Base-by-base conservation (phyloP, 2,113 vertebrate species). In the Engystomops pustulosus region DNA sequence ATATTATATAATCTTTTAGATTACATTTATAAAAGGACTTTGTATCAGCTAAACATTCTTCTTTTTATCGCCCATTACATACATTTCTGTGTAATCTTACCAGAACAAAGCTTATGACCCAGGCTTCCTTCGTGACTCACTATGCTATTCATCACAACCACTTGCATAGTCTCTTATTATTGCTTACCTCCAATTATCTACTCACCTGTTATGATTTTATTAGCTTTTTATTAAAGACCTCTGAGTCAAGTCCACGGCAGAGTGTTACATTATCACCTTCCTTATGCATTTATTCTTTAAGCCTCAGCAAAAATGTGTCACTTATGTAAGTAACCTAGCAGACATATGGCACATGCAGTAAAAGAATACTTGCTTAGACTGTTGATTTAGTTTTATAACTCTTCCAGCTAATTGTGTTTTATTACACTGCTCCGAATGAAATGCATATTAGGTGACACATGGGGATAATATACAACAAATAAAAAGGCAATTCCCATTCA, bases 391-490 rank as follows among this genome's bases (percentile, higher is more conserved):
- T 69, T 69, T 53, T 71, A 72, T 58, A 72, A 72, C 80, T 72
- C 68, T 74, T 45, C 6, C 8, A 53, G 18, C 32, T 71, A 72
- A 72, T 60, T 82, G n/a, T 72, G 25, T 72, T 81, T 51, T 81
- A 55, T 82, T 58, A 32, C 49, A 69, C 45, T 80, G 79, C 79
- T 17, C 17, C 20, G 45, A 25, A 71, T 60, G 49, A 70, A 60
- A 9, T 60, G 72, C 30, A 9, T 65, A 69, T 67, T 67, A 76
- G 58, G 44, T 36, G 25, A 53, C 65, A 72, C 47, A 10, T 25
- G 68, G 69, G 71, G 41, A 71, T 70, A 80, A 72, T 70, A 79
- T 85, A 75, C 55, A 79, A 60, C 76, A 85, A 85, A 85, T 71
- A 79, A 79, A 78, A 78, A 60, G 44, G 41, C 53, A 45, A 60